A percentile compares a stretch with the other conserved stretches of the same genome.
These are phyloP conservation scores for Pristionchus mayeri DNA, from an alignment of 2,888 invertebrate species.

Conservation along the genomic window DNA sequence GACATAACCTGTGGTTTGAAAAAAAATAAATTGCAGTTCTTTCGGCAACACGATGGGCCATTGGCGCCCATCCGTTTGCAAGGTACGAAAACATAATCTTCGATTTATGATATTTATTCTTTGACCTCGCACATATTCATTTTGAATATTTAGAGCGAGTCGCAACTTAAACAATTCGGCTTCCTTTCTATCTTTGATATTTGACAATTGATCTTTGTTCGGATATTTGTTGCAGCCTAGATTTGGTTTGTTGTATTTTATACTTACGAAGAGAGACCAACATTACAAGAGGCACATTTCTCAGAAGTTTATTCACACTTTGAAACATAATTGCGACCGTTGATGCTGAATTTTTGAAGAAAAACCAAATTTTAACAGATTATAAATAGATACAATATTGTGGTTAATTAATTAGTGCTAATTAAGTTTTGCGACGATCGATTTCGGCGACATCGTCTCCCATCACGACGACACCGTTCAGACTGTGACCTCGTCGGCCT, in stretches of 20 bases:
- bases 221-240: neutral
- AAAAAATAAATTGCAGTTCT: constrained; percentile 54
- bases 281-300: neutral
- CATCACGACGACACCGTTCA: constrained; percentile 78
- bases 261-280: neutral
- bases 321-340: neutral
- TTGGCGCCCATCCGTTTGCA: constrained; percentile 84
- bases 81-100: too few relatives aligned
- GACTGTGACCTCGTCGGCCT: constrained; percentile 66
- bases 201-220: constrained; percentile 54
- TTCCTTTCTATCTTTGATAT: too few relatives aligned
- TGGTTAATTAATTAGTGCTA: constrained; percentile 14
- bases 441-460: constrained; percentile 83
- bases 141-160: too few relatives aligned
- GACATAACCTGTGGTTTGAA: too few relatives aligned
- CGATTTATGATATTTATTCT: too few relatives aligned
- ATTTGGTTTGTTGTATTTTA: neutral
- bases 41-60: constrained; percentile 78
- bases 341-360: too few relatives aligned
- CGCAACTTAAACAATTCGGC: too few relatives aligned
- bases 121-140: too few relatives aligned
- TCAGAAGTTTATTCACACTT: neutral
- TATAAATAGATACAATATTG: too few relatives aligned
- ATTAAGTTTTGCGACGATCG: constrained; percentile 81
- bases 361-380: constrained; percentile 1